A percentile compares a stretch with the other conserved stretches of the same genome.
phyloP scores from a whole-genome alignment of 1,140 invertebrate species.

The Atopsyche davidsoni region DNA sequence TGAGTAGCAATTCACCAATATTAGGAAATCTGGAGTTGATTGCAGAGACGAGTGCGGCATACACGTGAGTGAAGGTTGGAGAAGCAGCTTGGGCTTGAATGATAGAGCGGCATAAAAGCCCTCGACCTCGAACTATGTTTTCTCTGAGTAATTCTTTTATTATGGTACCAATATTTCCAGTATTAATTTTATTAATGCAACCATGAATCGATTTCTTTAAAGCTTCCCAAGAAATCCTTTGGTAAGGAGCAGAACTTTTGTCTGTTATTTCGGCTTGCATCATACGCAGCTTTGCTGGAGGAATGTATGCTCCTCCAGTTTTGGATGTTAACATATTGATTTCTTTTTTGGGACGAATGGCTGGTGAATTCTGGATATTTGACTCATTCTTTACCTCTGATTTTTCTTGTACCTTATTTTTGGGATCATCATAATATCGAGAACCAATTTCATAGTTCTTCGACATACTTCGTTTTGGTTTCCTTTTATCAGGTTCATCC shows the following conservation, averaged over 20 bases:
- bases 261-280: slow-evolving; percentile 94
- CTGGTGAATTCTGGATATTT: slow-evolving; percentile 29
- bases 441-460: slow-evolving; percentile 22
- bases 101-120: slow-evolving; percentile 83
- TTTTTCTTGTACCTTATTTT: slow-evolving; percentile 3
- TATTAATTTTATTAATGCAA: slow-evolving; percentile 96
- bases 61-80: slow-evolving; percentile 96
- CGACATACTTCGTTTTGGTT: neutral
- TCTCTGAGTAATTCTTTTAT: slow-evolving; percentile 88
- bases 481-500: slow-evolving; percentile 11
- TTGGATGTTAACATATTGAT: slow-evolving; percentile 70
- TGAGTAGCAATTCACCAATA: slow-evolving; percentile 90
- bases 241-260: slow-evolving; percentile 87
- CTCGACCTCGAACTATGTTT: slow-evolving; percentile 92
- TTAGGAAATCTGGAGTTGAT: slow-evolving; percentile 98
- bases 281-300: slow-evolving; percentile 88
- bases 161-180: slow-evolving; percentile 89
- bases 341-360: slow-evolving; percentile 50
- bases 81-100: slow-evolving; percentile 97
- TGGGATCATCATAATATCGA: slow-evolving; percentile 23
- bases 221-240: slow-evolving; percentile 96
- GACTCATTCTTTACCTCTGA: neutral
- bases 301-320: slow-evolving; percentile 97
- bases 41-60: slow-evolving; percentile 87
- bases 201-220: slow-evolving; percentile 99